A percentile compares a stretch with the other conserved stretches of the same genome.
These are phyloP conservation scores for Parotocinclus haroldoi DNA, from an alignment of 2,797 vertebrate genomes.

Conservation along the genomic window DNA sequence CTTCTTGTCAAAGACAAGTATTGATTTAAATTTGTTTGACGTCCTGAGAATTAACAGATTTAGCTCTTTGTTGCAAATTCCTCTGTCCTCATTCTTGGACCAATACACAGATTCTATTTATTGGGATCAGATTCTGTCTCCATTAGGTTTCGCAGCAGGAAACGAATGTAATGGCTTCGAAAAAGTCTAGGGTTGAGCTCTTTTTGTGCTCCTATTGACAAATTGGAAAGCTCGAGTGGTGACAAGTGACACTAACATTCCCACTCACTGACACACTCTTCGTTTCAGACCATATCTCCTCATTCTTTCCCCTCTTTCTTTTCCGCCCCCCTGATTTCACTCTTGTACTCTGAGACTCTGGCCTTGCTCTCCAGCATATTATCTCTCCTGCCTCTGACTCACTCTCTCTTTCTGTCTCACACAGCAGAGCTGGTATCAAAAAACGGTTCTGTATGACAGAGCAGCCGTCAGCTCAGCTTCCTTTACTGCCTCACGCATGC, in stretches of 20 bases:
- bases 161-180: slow-evolving; percentile 22
- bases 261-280: slow-evolving; percentile 17
- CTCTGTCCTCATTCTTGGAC: slow-evolving; percentile 33
- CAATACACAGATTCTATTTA: slow-evolving; percentile 31
- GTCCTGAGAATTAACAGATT: slow-evolving; percentile 45
- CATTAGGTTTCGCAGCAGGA: slow-evolving; percentile 30
- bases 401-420: slow-evolving; percentile 11
- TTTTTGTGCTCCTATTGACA: slow-evolving; percentile 60
- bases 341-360: slow-evolving; percentile 10
- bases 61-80: slow-evolving; percentile 36
- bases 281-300: slow-evolving; percentile 29
- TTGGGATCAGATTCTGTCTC: slow-evolving; percentile 21
- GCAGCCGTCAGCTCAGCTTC: slow-evolving; percentile 28
- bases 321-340: slow-evolving; percentile 1
- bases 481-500: not conserved
- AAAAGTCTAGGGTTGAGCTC: slow-evolving; percentile 33
- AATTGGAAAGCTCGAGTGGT: slow-evolving; percentile 57
- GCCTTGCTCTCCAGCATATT: slow-evolving; percentile 6
- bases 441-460: slow-evolving; percentile 23
- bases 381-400: slow-evolving; percentile 5
- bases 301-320: not conserved
- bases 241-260: slow-evolving; percentile 59
- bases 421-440: slow-evolving; percentile 26
- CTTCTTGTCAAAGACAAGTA: slow-evolving; percentile 37
- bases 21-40: slow-evolving; percentile 39